Conservation (phyloP, 2,797 vertebrate species). For the Smutsia gigantea region DNA sequence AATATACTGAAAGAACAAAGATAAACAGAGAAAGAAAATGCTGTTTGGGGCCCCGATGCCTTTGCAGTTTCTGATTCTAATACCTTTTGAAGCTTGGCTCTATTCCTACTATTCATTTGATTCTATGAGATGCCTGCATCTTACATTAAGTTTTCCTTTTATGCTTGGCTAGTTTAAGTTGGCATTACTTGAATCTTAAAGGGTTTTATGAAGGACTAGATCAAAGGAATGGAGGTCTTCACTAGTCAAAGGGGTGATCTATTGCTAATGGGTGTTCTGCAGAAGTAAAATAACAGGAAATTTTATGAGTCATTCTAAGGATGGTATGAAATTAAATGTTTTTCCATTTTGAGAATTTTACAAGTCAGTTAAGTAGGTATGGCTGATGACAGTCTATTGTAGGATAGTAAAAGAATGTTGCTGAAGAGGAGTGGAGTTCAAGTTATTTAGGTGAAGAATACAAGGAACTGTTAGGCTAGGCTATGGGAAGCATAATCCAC, state of each 20-base stretch:
- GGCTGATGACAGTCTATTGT: background rate
- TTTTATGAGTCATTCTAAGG: conserved; percentile 2
- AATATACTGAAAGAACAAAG: background rate
- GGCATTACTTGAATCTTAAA: conserved; percentile 61
- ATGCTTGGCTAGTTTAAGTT: conserved; percentile 51
- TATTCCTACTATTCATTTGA: conserved; percentile 42
- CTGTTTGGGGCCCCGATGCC: background rate
- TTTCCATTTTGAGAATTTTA: conserved; percentile 28
- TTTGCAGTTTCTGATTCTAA: conserved; percentile 38
- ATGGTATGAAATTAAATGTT: background rate
- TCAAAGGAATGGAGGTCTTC: conserved; percentile 45
- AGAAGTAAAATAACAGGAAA: conserved; percentile 39
- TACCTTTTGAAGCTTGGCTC: conserved; percentile 30
- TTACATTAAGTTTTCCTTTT: conserved; percentile 66
- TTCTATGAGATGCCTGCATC: conserved; percentile 32
- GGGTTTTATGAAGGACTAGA: conserved; percentile 46
- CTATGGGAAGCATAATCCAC: background rate
- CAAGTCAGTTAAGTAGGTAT: background rate
- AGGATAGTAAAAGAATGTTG: background rate
- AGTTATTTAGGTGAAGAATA: background rate
- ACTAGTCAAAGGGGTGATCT: conserved; percentile 45
- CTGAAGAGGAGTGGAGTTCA: background rate
- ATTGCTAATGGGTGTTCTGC: conserved; percentile 48
- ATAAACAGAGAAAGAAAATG: background rate
- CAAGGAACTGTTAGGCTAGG: background rate